phyloP scores from a whole-genome alignment of 2,113 vertebrate species.

The Martes martes region DNA sequence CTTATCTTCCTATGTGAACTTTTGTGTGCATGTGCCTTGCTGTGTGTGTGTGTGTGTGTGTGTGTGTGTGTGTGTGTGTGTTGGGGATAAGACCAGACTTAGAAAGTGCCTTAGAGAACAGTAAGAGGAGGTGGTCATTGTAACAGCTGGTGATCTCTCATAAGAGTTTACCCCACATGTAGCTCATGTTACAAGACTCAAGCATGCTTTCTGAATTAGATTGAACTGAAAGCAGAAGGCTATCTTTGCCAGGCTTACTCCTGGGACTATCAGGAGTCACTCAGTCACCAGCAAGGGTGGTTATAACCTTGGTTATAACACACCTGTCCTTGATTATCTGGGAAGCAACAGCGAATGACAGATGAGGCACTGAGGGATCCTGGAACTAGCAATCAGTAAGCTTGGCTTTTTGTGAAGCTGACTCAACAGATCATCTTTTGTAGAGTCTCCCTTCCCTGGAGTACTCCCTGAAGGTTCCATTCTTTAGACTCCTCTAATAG shows the following conservation, averaged over 20 bases:
- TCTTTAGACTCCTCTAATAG: background rate
- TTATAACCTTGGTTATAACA: background rate
- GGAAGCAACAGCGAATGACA: background rate
- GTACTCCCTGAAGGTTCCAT: too few relatives aligned
- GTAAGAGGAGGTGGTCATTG: background rate
- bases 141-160: background rate
- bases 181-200: background rate
- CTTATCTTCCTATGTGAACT: background rate
- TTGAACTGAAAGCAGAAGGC: background rate
- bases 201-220: background rate
- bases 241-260: background rate
- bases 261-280: background rate
- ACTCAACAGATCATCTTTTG: background rate
- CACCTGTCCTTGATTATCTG: background rate
- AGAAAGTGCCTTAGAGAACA: background rate
- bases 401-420: background rate
- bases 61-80: background rate
- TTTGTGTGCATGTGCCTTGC: background rate
- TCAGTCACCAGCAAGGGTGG: background rate
- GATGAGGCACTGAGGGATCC: background rate
- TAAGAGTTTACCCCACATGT: background rate
- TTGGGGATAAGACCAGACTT: background rate
- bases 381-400: background rate
- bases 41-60: background rate
- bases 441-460: background rate